Evolutionary conservation across 1,140 invertebrate genomes (phyloP).

Genomic region (Ips nitidus): DNA sequence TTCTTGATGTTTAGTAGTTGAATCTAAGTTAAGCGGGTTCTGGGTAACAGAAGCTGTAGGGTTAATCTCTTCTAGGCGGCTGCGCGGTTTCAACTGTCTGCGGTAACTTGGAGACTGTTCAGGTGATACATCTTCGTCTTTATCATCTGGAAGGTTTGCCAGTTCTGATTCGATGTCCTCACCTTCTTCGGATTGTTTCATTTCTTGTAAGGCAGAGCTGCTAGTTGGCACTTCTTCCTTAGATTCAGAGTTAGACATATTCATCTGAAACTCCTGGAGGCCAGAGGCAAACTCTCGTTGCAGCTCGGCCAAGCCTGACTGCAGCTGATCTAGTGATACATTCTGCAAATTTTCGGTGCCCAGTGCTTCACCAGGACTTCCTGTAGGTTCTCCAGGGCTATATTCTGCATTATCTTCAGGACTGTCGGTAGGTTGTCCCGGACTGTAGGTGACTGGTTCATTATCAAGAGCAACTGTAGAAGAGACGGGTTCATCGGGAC

Average conservation of each 20-base stretch:
- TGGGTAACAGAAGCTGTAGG: not conserved
- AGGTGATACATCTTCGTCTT: not conserved
- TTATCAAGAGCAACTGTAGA: constrained; percentile 25
- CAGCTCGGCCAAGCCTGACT: constrained; percentile 15
- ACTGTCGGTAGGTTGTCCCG: constrained; percentile 23
- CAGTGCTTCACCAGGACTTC: constrained; percentile 15
- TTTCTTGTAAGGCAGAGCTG: not conserved
- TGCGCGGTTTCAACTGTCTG: not conserved
- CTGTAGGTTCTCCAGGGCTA: constrained; percentile 20
- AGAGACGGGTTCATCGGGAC: constrained; percentile 37
- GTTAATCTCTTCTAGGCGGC: not conserved
- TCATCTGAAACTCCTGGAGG: constrained; percentile 11
- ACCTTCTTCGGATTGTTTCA: not conserved
- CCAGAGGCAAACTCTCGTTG: constrained; percentile 19
- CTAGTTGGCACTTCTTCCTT: not conserved
- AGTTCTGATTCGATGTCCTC: not conserved
- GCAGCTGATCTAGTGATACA: not conserved
- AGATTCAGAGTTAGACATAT: not conserved
- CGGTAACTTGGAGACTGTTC: not conserved
- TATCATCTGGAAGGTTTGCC: not conserved
- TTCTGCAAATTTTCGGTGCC: not conserved
- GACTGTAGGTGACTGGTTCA: constrained; percentile 15
- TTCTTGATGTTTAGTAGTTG: constrained; percentile 26
- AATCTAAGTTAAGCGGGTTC: not conserved
- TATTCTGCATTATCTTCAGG: constrained; percentile 6